Evolutionary conservation across 2,797 vertebrate genomes (phyloP).

Genomic region (Mormyrus proboscirostris): DNA sequence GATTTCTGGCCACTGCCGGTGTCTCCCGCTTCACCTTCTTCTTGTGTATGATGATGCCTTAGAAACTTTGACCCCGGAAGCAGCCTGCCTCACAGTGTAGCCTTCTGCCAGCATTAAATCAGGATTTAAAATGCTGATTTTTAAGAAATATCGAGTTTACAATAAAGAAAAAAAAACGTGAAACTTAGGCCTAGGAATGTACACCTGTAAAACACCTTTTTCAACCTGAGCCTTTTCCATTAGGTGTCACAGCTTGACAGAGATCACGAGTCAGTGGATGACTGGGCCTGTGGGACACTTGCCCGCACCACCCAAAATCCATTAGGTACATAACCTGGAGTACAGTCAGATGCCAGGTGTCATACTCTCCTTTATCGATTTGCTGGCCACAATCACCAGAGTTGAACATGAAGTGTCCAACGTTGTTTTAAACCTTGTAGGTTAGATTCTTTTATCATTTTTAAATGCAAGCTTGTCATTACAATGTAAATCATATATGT

Average conservation of each 20-base stretch:
- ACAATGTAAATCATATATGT: neutral
- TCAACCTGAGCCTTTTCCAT: neutral
- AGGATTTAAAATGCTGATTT: neutral
- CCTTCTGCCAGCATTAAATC: neutral
- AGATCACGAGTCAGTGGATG: neutral
- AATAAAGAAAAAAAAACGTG: neutral
- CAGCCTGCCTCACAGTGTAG: neutral
- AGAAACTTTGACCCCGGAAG: neutral
- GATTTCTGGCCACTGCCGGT: neutral
- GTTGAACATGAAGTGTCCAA: neutral
- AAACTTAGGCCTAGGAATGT: neutral
- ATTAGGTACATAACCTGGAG: neutral
- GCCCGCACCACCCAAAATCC: neutral
- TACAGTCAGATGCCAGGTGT: neutral
- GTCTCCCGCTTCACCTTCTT: neutral
- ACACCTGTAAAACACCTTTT: neutral
- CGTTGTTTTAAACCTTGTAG: neutral
- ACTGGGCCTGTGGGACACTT: neutral
- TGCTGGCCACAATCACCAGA: neutral
- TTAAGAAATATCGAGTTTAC: neutral
- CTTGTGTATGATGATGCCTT: neutral
- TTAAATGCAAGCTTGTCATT: neutral
- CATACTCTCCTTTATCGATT: neutral
- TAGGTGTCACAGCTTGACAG: neutral
- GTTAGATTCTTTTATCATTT: neutral